Evolutionary conservation across 2,888 invertebrate genomes (phyloP).

Genomic region (Volucella inanis): DNA sequence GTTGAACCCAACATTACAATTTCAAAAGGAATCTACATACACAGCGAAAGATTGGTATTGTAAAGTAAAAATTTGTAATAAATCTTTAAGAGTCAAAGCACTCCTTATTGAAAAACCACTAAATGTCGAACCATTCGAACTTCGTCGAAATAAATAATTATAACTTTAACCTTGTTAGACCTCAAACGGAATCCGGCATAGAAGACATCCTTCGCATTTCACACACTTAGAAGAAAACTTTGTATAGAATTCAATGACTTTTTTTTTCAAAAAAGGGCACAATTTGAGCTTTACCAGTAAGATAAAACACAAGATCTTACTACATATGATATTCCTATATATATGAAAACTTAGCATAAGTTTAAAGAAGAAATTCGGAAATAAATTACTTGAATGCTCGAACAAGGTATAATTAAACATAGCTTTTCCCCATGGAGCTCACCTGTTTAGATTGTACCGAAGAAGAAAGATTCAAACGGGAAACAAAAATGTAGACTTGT

Average conservation of each 20-base stretch:
- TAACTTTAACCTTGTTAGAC: neutral
- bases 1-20: slow-evolving; percentile 49
- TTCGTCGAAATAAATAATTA: slow-evolving; percentile 8
- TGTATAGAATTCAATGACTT: slow-evolving; percentile 47
- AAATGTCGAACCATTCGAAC: slow-evolving; percentile 26
- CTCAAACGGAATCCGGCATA: neutral
- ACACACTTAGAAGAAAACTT: slow-evolving; percentile 24
- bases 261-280: slow-evolving; percentile 37
- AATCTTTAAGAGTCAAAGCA: slow-evolving; percentile 20
- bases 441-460: slow-evolving; percentile 23
- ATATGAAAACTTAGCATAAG: slow-evolving; percentile 16
- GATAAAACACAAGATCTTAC: slow-evolving; percentile 34
- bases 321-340: slow-evolving; percentile 15
- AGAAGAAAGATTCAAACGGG: neutral
- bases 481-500: slow-evolving; percentile 3
- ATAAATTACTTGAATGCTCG: slow-evolving; percentile 18
- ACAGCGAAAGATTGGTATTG: slow-evolving; percentile 56
- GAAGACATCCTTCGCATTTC: neutral
- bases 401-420: slow-evolving; percentile 25
- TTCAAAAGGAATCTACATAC: slow-evolving; percentile 54
- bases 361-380: slow-evolving; percentile 50
- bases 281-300: slow-evolving; percentile 25
- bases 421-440: slow-evolving; percentile 27
- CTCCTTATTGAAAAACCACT: slow-evolving; percentile 54
- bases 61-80: slow-evolving; percentile 46